These are phyloP conservation scores for Nebria ingens DNA, from an alignment of 1,140 invertebrate species.

Conservation along the genomic window DNA sequence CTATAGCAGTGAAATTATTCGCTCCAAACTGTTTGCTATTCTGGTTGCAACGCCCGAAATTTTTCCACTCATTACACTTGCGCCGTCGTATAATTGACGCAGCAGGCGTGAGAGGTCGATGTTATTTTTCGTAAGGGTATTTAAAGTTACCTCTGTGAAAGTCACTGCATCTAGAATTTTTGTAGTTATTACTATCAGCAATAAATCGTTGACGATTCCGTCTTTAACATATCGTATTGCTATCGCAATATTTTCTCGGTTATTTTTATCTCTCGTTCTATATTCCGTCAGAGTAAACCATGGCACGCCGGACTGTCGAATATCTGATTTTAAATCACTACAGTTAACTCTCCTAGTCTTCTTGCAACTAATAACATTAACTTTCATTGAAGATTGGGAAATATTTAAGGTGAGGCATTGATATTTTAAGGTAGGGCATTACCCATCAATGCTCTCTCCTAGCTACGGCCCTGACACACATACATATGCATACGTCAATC, in stretches of 20 bases:
- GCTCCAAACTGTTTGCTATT: background rate
- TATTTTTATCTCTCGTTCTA: constrained; percentile 23
- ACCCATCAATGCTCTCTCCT: too few relatives aligned
- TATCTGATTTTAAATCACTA: too few relatives aligned
- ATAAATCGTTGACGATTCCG: constrained; percentile 19
- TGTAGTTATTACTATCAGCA: constrained; percentile 20
- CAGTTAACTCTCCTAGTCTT: too few relatives aligned
- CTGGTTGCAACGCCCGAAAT: background rate
- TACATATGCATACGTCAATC: too few relatives aligned
- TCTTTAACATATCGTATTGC: constrained; percentile 21
- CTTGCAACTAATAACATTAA: too few relatives aligned
- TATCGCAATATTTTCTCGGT: constrained; percentile 24
- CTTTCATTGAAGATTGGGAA: too few relatives aligned
- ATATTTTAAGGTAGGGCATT: too few relatives aligned
- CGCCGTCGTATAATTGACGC: background rate
- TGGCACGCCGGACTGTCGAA: constrained; percentile 5
- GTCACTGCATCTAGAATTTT: constrained; percentile 2
- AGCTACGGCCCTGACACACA: too few relatives aligned
- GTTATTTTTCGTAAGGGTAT: background rate
- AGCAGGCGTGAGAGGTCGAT: background rate
- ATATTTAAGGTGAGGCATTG: too few relatives aligned
- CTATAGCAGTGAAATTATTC: background rate
- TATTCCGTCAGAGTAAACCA: constrained; percentile 25
- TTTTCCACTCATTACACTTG: background rate
- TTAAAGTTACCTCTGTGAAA: background rate